A percentile compares a stretch with the other conserved stretches of the same genome.
These are phyloP conservation scores for Onychomys leucogaster DNA, from an alignment of 2,797 vertebrate genomes.

Conservation along the genomic window DNA sequence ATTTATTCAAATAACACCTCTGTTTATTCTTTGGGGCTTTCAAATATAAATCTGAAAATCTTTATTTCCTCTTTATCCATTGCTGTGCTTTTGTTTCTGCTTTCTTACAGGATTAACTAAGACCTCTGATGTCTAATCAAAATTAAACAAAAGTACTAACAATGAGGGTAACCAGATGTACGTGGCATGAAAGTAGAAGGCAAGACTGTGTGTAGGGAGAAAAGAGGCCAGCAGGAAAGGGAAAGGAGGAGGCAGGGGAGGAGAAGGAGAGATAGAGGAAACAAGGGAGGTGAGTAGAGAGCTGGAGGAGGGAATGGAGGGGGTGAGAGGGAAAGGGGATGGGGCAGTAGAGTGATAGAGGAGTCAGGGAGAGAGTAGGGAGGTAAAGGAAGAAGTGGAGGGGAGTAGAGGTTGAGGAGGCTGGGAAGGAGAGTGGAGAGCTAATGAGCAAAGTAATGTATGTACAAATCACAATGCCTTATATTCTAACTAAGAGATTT, in stretches of 20 bases:
- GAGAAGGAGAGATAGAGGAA: no score
- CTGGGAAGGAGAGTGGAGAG: neutral
- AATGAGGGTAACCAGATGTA: neutral
- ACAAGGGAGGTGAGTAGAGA: neutral
- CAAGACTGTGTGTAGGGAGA: neutral
- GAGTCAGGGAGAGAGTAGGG: neutral
- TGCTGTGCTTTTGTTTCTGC: neutral
- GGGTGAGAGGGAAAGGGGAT: neutral
- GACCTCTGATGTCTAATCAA: constrained; percentile 8
- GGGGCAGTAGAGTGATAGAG: no score
- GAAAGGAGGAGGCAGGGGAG: neutral
- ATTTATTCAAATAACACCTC: constrained; percentile 38
- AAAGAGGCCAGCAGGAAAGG: neutral
- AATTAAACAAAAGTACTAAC: neutral
- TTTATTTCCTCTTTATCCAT: constrained; percentile 13
- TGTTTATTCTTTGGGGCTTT: neutral
- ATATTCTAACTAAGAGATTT: neutral
- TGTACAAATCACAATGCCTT: neutral
- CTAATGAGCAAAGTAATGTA: neutral
- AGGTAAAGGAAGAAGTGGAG: no score
- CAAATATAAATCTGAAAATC: neutral
- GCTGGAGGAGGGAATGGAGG: neutral
- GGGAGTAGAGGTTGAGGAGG: neutral
- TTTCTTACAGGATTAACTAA: neutral
- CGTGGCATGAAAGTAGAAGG: neutral